phyloP scores from a whole-genome alignment of 2,888 invertebrate species.

The Crepidodera aurea region DNA sequence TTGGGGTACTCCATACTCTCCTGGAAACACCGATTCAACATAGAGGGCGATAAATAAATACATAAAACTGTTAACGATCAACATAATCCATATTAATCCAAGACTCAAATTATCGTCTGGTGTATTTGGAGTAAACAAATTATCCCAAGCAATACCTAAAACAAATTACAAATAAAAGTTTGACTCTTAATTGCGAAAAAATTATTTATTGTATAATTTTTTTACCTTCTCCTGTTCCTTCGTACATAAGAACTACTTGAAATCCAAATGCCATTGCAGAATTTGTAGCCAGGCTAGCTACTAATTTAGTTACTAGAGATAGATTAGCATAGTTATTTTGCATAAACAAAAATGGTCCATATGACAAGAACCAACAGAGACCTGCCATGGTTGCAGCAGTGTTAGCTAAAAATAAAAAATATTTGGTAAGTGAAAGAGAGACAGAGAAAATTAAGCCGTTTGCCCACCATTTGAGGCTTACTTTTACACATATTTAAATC shows the following conservation, averaged over 20 bases:
- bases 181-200: not conserved
- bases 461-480: too few species aligned
- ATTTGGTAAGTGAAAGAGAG: too few species aligned
- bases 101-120: conserved; percentile 75
- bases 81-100: conserved; percentile 75
- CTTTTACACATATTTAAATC: too few species aligned
- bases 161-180: not conserved
- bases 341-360: conserved; percentile 75
- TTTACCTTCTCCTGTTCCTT: conserved; percentile 75
- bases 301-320: conserved; percentile 67
- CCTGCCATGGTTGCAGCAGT: conserved; percentile 81
- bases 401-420: conserved; percentile 68
- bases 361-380: conserved; percentile 78
- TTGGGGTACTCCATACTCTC: conserved; percentile 83
- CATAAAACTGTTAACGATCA: conserved; percentile 72
- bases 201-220: not conserved
- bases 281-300: conserved; percentile 75
- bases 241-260: conserved; percentile 75
- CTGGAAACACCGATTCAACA: conserved; percentile 86
- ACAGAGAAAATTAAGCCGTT: too few species aligned
- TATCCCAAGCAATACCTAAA: conserved; percentile 70
- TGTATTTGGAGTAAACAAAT: conserved; percentile 69
- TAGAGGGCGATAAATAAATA: conserved; percentile 84
- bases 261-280: conserved; percentile 84
- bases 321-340: conserved; percentile 70